A percentile compares a stretch with the other conserved stretches of the same genome.
Evolutionary conservation across 1,140 invertebrate genomes (phyloP).

Genomic region (Scaptodrosophila lebanonensis): DNA sequence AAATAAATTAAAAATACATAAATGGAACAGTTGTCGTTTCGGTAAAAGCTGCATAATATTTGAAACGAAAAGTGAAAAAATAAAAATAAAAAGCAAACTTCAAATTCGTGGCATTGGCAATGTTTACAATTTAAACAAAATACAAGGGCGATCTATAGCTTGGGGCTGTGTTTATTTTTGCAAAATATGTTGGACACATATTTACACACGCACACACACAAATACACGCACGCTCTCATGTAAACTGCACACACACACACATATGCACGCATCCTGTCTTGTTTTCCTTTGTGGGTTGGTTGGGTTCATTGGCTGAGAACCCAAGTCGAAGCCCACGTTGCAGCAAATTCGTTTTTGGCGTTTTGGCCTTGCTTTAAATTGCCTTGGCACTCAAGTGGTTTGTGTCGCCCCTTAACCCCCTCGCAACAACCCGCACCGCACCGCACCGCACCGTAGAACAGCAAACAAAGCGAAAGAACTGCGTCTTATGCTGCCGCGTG

Average conservation of each 20-base stretch:
- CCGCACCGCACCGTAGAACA: background rate
- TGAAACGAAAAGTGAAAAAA: slow-evolving; percentile 20
- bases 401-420: slow-evolving; percentile 26
- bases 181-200: slow-evolving; percentile 69
- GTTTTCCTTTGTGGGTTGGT: no score
- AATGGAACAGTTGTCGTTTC: slow-evolving; percentile 19
- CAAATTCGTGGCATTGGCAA: slow-evolving; percentile 2
- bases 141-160: slow-evolving; percentile 42
- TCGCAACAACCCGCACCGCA: background rate
- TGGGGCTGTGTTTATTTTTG: slow-evolving; percentile 66
- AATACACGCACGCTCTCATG: slow-evolving; percentile 67
- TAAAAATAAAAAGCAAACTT: slow-evolving; percentile 8
- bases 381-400: slow-evolving; percentile 74
- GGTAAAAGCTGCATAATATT: slow-evolving; percentile 35
- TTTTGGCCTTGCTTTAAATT: slow-evolving; percentile 67
- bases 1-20: slow-evolving; percentile 69
- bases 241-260: slow-evolving; percentile 34
- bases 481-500: slow-evolving; percentile 52
- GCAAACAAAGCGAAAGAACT: background rate
- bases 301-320: no score
- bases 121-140: slow-evolving; percentile 7
- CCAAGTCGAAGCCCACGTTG: no score
- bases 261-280: background rate
- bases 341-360: slow-evolving; percentile 52
- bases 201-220: slow-evolving; percentile 50